Base-by-base conservation (phyloP, 2,113 vertebrate species). In the Odobenus rosmarus region DNA sequence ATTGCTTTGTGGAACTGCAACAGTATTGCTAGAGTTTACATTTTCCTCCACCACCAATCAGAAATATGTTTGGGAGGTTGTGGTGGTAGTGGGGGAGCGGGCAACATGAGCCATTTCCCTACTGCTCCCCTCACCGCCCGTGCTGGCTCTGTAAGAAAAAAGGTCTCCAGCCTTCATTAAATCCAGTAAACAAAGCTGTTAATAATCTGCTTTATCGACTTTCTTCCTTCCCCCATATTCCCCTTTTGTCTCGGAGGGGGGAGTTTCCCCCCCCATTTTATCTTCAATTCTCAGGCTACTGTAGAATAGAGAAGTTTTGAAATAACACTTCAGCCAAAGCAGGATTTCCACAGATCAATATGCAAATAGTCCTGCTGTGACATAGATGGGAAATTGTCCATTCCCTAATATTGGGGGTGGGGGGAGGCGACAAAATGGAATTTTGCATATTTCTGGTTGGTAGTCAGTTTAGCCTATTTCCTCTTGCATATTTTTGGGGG, bases 401-500 rank as follows among this genome's bases (percentile, higher is more conserved):
- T 95, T 93, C 72, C 67, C 90, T 83, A 67, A 62, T 92, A 82
- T 36, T 69, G 39, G 89, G 28, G 26, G 11, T 3, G 1, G 46
- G 33, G 4, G 36, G 59, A 53, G 59, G 53, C 69, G 77, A 67
- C n/a, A 84, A 79, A 94, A 94, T 23, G 18, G 36, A 87, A 91
- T 90, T 36, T 92, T 55, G 46, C 97, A 42, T 97, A 93, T 97
- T 97, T 98, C 98, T 98, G 97, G 95, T 97, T 98, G 94, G 96
- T 97, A 61, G 31, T 92, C 95, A 90, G 53, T 67, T 89, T 92
- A 81, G 59, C 84, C 84, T 62, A 36, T 94, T 97, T 95, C 71
- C 91, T 96, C 90, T 93, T 74, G 62, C 19, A 59, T 88, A 46
- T 24, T 90, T 81, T 61, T 62, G 46, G 33, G 46, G 80, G 51